Evolutionary conservation across 1,140 invertebrate species (phyloP).

Genomic region (Diorhabda elongata): DNA sequence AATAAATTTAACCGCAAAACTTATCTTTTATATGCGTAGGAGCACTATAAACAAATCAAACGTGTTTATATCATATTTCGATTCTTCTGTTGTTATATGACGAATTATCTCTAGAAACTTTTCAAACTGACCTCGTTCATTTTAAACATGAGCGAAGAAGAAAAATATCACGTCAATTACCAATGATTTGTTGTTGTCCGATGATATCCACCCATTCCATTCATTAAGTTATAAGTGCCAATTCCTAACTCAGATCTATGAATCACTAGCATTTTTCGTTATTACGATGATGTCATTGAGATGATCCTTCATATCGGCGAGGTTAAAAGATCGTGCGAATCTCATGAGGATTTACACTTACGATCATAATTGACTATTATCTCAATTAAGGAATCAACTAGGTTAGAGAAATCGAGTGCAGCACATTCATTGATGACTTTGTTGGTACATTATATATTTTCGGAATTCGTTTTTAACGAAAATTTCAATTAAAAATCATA

Average conservation of each 20-base stretch:
- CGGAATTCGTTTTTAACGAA: too few species aligned
- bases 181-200: slow-evolving; percentile 13
- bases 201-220: slow-evolving; percentile 3
- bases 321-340: slow-evolving; percentile 39
- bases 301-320: slow-evolving; percentile 30
- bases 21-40: too few species aligned
- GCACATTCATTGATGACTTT: slow-evolving; percentile 23
- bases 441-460: not conserved
- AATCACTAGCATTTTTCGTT: slow-evolving; percentile 34
- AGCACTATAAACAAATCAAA: too few species aligned
- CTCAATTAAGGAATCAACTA: slow-evolving; percentile 28
- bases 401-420: slow-evolving; percentile 25
- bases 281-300: slow-evolving; percentile 31
- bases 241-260: slow-evolving; percentile 27
- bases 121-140: too few species aligned
- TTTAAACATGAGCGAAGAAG: too few species aligned
- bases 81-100: too few species aligned
- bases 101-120: too few species aligned
- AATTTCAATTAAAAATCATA: too few species aligned
- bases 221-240: slow-evolving; percentile 28
- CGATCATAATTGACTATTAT: slow-evolving; percentile 32
- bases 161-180: not conserved
- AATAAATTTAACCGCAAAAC: too few species aligned
- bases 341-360: slow-evolving; percentile 34
- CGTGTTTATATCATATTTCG: too few species aligned